Evolutionary conservation across 2,888 invertebrate genomes (phyloP).

Genomic region (Morpho deidamia): DNA sequence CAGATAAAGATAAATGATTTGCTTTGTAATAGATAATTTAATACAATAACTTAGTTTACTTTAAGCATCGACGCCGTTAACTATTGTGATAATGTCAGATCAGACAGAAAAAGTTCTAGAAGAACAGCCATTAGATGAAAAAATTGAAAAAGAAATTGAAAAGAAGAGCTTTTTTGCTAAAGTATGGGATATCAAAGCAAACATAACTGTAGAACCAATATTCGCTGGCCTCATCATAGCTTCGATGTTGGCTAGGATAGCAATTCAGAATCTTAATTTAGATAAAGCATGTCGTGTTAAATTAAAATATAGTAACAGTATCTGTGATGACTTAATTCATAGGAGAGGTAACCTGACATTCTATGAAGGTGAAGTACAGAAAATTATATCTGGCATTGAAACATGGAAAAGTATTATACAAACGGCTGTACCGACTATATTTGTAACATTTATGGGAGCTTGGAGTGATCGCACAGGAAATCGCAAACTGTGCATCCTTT

Average conservation of each 20-base stretch:
- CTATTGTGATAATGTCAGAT: slow-evolving; percentile 36
- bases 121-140: slow-evolving; percentile 46
- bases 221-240: slow-evolving; percentile 83
- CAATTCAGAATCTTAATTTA: slow-evolving; percentile 72
- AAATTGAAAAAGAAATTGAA: slow-evolving; percentile 30
- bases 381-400: slow-evolving; percentile 71
- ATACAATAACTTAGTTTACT: slow-evolving; percentile 31
- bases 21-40: slow-evolving; percentile 33
- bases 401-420: slow-evolving; percentile 77
- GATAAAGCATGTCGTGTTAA: slow-evolving; percentile 65
- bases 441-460: slow-evolving; percentile 78
- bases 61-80: slow-evolving; percentile 6
- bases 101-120: slow-evolving; percentile 32
- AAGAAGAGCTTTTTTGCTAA: slow-evolving; percentile 73
- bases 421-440: slow-evolving; percentile 72
- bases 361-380: slow-evolving; percentile 80
- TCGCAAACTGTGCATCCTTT: slow-evolving; percentile 75
- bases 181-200: slow-evolving; percentile 69
- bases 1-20: slow-evolving; percentile 28
- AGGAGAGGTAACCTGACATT: slow-evolving; percentile 71
- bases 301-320: slow-evolving; percentile 44
- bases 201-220: slow-evolving; percentile 85
- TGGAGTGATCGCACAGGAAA: slow-evolving; percentile 80
- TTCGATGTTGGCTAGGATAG: slow-evolving; percentile 80
- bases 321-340: slow-evolving; percentile 54